phyloP scores from a whole-genome alignment of 2,797 vertebrate species.

The Lemur catta region DNA sequence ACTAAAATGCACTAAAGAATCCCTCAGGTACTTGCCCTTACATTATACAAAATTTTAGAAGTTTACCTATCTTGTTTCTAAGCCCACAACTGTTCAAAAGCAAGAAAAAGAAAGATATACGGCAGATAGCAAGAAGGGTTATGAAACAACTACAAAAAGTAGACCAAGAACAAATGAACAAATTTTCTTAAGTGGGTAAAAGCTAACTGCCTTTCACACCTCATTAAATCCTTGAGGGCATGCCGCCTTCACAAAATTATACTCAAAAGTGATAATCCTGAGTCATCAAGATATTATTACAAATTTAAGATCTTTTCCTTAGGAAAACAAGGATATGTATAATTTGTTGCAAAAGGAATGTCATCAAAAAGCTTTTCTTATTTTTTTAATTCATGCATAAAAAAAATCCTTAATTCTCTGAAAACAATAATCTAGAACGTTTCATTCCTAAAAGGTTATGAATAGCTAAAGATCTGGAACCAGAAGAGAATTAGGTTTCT shows the following conservation, averaged over 20 bases:
- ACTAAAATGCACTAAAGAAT: background rate
- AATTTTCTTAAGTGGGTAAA: background rate
- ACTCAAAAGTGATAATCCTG: background rate
- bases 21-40: background rate
- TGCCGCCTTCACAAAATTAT: background rate
- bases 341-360: background rate
- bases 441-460: background rate
- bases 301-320: slow-evolving; percentile 9
- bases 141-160: slow-evolving; percentile 1
- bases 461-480: background rate
- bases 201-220: background rate
- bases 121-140: background rate
- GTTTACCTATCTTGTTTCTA: background rate
- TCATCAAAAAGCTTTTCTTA: background rate
- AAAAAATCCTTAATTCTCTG: slow-evolving; percentile 2
- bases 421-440: slow-evolving; percentile 20
- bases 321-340: background rate
- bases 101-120: background rate
- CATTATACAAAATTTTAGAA: background rate
- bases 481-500: background rate
- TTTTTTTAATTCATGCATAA: slow-evolving; percentile 9
- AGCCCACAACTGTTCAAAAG: background rate
- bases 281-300: background rate
- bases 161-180: slow-evolving; percentile 3
- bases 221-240: background rate